phyloP scores from a whole-genome alignment of 2,888 invertebrate genomes.

The Cybosia mesomella region DNA sequence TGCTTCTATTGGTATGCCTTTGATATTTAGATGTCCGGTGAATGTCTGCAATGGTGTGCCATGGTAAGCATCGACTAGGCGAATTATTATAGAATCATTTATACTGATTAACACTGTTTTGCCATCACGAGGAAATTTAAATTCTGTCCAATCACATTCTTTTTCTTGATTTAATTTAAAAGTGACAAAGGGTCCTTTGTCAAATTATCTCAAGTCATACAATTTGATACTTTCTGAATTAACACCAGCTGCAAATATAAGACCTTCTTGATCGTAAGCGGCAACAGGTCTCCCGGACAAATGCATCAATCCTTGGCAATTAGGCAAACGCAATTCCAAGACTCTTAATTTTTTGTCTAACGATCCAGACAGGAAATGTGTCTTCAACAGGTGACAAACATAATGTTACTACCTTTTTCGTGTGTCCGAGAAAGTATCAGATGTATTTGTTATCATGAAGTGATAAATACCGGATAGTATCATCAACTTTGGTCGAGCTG shows the following conservation, averaged over 20 bases:
- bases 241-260: slow-evolving; percentile 99
- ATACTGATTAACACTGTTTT: slow-evolving; percentile 99
- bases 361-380: slow-evolving; percentile 98
- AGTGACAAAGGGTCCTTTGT: slow-evolving; percentile 98
- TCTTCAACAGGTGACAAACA: slow-evolving; percentile 99
- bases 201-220: slow-evolving; percentile 98
- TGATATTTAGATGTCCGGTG: slow-evolving; percentile 97
- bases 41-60: slow-evolving; percentile 98
- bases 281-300: slow-evolving; percentile 98
- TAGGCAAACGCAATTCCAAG: slow-evolving; percentile 99
- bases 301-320: slow-evolving; percentile 99
- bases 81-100: slow-evolving; percentile 97
- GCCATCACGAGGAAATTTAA: slow-evolving; percentile 99
- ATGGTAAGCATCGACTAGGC: slow-evolving; percentile 98
- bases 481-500: slow-evolving; percentile 99
- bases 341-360: slow-evolving; percentile 98
- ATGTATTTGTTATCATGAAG: slow-evolving; percentile 99
- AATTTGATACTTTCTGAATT: slow-evolving; percentile 99
- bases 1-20: slow-evolving; percentile 98
- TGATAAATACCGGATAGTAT: slow-evolving; percentile 98
- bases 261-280: slow-evolving; percentile 99
- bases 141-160: slow-evolving; percentile 99
- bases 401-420: slow-evolving; percentile 98
- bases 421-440: slow-evolving; percentile 98
- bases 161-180: slow-evolving; percentile 98